phyloP scores from a whole-genome alignment of 37 sponge, comb jelly and placozoan genomes.

The Diacarnus erythraeanus region DNA sequence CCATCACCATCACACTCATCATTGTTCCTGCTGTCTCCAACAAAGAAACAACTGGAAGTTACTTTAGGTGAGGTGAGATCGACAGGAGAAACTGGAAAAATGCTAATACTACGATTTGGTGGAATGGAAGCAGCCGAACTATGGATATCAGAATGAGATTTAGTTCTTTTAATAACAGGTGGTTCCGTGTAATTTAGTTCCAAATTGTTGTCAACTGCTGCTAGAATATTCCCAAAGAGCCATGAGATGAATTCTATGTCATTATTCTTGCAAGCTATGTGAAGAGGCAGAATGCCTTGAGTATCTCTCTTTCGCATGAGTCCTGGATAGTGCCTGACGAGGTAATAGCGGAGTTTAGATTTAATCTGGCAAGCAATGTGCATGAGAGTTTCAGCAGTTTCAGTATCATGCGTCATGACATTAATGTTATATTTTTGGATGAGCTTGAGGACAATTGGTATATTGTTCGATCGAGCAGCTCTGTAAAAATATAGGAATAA shows the following conservation, averaged over 20 bases:
- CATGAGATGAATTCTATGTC: slow-evolving; percentile 63
- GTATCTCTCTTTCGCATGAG: slow-evolving; percentile 42
- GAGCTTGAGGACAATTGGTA: slow-evolving; percentile 22
- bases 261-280: slow-evolving; percentile 52
- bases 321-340: slow-evolving; percentile 36
- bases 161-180: neutral
- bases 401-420: slow-evolving; percentile 26
- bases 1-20: neutral
- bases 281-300: slow-evolving; percentile 40
- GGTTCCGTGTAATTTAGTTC: neutral
- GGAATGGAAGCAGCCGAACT: neutral
- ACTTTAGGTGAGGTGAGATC: neutral
- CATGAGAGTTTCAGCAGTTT: slow-evolving; percentile 38
- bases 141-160: slow-evolving; percentile 9
- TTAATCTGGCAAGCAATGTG: slow-evolving; percentile 62
- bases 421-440: slow-evolving; percentile 31
- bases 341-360: slow-evolving; percentile 48
- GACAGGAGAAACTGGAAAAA: neutral
- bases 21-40: neutral
- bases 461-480: slow-evolving; percentile 51
- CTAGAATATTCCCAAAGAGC: slow-evolving; percentile 52
- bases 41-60: neutral
- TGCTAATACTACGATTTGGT: neutral
- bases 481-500: slow-evolving; percentile 11
- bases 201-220: neutral